Percentiles rank a stretch among this genome's conserved stretches.
Evolutionary conservation across 2,113 vertebrate genomes (phyloP).

Genomic region (Odontophorus gujanensis): DNA sequence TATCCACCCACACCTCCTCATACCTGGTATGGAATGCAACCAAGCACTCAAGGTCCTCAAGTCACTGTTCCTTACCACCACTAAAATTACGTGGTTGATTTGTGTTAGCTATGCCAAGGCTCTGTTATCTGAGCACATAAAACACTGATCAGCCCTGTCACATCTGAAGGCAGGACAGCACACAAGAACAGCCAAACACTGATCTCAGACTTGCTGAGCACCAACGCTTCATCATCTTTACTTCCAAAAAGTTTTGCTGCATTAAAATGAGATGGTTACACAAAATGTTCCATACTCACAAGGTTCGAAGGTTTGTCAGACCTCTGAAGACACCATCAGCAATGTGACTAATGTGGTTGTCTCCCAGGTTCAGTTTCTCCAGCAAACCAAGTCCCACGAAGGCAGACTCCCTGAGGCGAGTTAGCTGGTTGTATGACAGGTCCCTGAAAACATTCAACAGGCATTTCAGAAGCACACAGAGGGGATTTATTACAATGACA

Average conservation of each 20-base stretch:
- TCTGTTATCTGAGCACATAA: background rate
- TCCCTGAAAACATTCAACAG: constrained; percentile 79
- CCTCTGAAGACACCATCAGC: constrained; percentile 92
- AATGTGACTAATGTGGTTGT: constrained; percentile 92
- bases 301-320: constrained; percentile 85
- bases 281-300: constrained; percentile 83
- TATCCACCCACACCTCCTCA: background rate
- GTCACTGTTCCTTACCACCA: background rate
- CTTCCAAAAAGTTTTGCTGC: background rate
- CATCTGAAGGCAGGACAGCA: background rate
- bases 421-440: constrained; percentile 92
- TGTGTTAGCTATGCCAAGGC: background rate
- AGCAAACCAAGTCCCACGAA: constrained; percentile 89
- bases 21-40: accelerated
- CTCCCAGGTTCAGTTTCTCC: constrained; percentile 90
- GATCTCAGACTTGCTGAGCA: background rate
- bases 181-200: accelerated
- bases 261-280: background rate
- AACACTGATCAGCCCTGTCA: background rate
- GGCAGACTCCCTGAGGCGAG: constrained; percentile 91
- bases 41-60: background rate
- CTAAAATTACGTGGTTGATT: background rate
- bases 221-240: background rate
- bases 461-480: background rate
- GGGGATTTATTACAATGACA: constrained; percentile 19